Evolutionary conservation across 2,888 invertebrate species (phyloP).

Genomic region (Brachypterus glaber): DNA sequence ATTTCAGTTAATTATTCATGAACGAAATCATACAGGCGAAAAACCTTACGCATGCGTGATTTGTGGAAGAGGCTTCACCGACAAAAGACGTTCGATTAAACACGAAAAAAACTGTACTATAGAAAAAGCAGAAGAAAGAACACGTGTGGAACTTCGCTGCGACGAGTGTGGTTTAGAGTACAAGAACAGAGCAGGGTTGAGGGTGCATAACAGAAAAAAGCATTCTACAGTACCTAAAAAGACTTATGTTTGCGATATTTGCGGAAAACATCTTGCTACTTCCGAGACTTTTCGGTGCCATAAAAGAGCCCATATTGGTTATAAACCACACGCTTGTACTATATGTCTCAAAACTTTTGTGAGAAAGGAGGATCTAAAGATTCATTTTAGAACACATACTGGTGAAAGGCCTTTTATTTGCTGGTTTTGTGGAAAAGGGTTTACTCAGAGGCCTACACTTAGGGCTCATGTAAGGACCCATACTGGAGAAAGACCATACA

Average conservation of each 20-base stretch:
- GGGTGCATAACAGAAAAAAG: too few species aligned
- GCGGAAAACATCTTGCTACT: constrained; percentile 45
- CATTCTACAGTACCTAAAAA: too few species aligned
- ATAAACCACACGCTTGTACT: constrained; percentile 35
- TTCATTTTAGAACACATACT: constrained; percentile 48
- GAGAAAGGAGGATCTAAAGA: constrained; percentile 1
- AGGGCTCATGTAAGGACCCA: constrained; percentile 51
- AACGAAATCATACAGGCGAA: too few species aligned
- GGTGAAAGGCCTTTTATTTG: constrained; percentile 51
- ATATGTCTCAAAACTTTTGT: constrained; percentile 5
- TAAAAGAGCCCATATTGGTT: constrained; percentile 42
- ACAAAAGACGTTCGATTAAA: too few species aligned
- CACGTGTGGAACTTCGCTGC: constrained; percentile 6
- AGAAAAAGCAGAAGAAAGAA: background rate
- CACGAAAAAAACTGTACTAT: constrained; percentile 1
- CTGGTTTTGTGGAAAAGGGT: constrained; percentile 48
- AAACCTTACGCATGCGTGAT: too few species aligned
- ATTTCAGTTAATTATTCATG: background rate
- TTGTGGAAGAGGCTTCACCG: constrained; percentile 4
- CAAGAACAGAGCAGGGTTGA: background rate
- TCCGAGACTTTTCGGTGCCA: constrained; percentile 43
- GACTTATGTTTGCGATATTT: constrained; percentile 50
- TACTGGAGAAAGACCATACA: constrained; percentile 47
- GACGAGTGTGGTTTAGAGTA: background rate
- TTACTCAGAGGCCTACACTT: constrained; percentile 48